Evolutionary conservation across 2,888 invertebrate species (phyloP).

Genomic region (Hirtodrosophila confusa): DNA sequence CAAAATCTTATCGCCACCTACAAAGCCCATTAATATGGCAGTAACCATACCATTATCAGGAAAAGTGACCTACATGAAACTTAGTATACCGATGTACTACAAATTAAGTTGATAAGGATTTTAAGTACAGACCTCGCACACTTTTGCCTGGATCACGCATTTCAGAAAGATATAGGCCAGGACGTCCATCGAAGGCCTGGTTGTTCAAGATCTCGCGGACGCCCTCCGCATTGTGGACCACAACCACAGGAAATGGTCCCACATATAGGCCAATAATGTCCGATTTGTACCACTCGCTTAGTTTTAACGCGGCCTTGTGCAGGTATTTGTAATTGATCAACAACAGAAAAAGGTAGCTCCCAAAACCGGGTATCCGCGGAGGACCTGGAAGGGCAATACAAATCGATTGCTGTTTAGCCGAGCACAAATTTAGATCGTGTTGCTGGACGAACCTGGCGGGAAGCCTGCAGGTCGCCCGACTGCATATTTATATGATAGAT

Average conservation of each 20-base stretch:
- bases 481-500: constrained; percentile 83
- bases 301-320: constrained; percentile 85
- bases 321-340: constrained; percentile 85
- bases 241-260: constrained; percentile 85
- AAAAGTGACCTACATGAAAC: too few species aligned
- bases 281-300: constrained; percentile 86
- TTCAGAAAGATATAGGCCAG: constrained; percentile 84
- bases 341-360: constrained; percentile 87
- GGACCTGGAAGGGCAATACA: constrained; percentile 85
- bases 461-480: constrained; percentile 85
- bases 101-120: too few species aligned
- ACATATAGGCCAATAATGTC: constrained; percentile 87
- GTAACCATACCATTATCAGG: neutral
- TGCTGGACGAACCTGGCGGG: constrained; percentile 86
- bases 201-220: constrained; percentile 86
- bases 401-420: constrained; percentile 3
- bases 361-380: constrained; percentile 87
- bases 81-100: too few species aligned
- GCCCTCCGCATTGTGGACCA: constrained; percentile 85
- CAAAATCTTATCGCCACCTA: constrained; percentile 10
- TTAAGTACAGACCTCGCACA: constrained; percentile 59
- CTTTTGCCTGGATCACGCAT: constrained; percentile 85
- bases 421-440: neutral
- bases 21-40: neutral
- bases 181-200: constrained; percentile 87